A percentile compares a stretch with the other conserved stretches of the same genome.
These are phyloP conservation scores for Caenorhabditis afra DNA, from an alignment of 2,888 invertebrate species.

Conservation along the genomic window DNA sequence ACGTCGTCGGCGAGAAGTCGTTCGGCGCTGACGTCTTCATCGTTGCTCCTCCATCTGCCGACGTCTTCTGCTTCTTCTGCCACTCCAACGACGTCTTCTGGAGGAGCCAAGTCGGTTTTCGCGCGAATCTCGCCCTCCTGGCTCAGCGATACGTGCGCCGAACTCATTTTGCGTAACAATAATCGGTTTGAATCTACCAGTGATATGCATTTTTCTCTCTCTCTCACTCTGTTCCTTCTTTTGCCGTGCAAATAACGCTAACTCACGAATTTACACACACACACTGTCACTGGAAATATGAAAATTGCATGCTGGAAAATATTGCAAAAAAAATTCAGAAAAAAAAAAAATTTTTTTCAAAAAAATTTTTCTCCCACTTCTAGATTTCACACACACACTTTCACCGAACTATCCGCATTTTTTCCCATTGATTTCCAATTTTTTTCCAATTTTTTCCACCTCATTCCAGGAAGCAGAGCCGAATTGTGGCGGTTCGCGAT, in stretches of 20 bases:
- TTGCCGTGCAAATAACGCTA: background rate
- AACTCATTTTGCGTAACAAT: slow-evolving; percentile 58
- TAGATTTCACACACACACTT: no score
- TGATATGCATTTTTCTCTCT: background rate
- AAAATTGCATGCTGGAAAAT: no score
- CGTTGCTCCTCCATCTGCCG: background rate
- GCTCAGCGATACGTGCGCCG: slow-evolving; percentile 62
- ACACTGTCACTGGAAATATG: no score
- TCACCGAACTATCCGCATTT: background rate
- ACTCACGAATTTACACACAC: no score
- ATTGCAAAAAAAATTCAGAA: no score
- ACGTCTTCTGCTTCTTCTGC: background rate
- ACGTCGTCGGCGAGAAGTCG: slow-evolving; percentile 21
- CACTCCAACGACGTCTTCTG: slow-evolving; percentile 5
- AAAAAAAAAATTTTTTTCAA: no score
- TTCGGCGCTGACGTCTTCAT: slow-evolving; percentile 30
- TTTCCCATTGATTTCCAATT: slow-evolving; percentile 13
- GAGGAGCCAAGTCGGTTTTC: slow-evolving; percentile 61
- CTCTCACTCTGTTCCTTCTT: background rate
- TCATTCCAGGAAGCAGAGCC: slow-evolving; percentile 66
- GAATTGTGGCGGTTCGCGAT: slow-evolving; percentile 64
- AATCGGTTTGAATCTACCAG: slow-evolving; percentile 52
- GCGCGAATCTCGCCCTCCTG: slow-evolving; percentile 66
- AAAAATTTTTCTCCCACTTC: no score
- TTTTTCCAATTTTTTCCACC: no score